Evolutionary conservation across 2,888 invertebrate species (phyloP).

Genomic region (Xestia c-nigrum): DNA sequence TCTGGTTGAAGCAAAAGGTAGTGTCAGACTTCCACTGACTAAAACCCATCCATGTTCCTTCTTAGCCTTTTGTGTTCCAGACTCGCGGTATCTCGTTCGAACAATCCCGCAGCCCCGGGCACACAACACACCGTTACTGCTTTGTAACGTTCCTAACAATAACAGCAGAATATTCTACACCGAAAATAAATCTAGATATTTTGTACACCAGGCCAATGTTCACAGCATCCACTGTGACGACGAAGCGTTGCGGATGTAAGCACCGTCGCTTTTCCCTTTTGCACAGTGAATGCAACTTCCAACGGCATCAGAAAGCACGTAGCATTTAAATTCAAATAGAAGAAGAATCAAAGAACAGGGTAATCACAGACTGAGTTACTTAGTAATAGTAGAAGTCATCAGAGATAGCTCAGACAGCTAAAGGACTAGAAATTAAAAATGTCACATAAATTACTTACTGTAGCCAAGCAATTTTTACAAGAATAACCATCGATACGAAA

Average conservation of each 20-base stretch:
- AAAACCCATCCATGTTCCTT: too few species aligned
- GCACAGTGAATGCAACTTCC: conserved; percentile 38
- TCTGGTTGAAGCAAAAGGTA: too few species aligned
- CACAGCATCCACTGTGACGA: conserved; percentile 47
- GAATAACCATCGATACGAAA: not conserved
- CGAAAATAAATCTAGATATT: conserved; percentile 24
- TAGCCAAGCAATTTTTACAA: not conserved
- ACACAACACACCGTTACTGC: too few species aligned
- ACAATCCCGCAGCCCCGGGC: too few species aligned
- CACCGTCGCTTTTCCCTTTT: conserved; percentile 52
- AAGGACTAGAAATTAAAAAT: not conserved
- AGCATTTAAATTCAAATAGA: conserved; percentile 3
- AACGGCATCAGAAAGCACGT: conserved; percentile 29
- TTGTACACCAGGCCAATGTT: not conserved
- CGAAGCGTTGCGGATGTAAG: conserved; percentile 46
- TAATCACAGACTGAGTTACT: too few species aligned
- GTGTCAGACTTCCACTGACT: too few species aligned
- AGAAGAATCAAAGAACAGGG: too few species aligned
- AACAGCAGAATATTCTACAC: not conserved
- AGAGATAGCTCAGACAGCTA: not conserved
- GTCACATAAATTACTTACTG: not conserved
- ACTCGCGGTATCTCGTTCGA: too few species aligned
- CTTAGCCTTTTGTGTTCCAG: too few species aligned
- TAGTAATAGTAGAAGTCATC: not conserved
- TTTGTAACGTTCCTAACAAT: not conserved